A percentile compares a stretch with the other conserved stretches of the same genome.
phyloP scores from a whole-genome alignment of 2,797 vertebrate genomes.

The Hapalemur alaotrensis region DNA sequence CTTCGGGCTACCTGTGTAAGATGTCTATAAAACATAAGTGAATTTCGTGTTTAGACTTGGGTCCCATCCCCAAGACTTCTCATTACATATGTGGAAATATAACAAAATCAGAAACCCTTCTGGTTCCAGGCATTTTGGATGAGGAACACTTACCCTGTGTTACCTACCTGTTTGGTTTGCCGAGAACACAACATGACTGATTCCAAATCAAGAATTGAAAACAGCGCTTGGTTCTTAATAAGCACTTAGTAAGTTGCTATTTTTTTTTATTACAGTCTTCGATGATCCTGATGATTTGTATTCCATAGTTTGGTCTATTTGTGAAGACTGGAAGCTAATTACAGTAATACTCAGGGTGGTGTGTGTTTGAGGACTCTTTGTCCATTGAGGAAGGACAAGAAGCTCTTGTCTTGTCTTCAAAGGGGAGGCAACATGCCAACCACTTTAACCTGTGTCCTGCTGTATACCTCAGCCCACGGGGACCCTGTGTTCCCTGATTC shows the following conservation, averaged over 20 bases:
- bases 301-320: not conserved
- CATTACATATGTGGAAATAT: not conserved
- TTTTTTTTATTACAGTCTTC: not conserved
- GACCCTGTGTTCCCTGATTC: not conserved
- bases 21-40: not conserved
- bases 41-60: not conserved
- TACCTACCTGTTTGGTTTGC: not conserved
- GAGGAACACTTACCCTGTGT: not conserved
- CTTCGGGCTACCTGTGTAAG: not conserved
- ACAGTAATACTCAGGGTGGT: not conserved
- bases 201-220: not conserved
- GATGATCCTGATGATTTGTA: not conserved
- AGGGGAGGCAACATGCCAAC: not conserved
- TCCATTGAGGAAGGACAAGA: not conserved
- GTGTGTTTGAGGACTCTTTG: not conserved
- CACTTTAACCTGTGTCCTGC: not conserved
- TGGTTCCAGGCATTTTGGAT: not conserved
- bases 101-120: not conserved
- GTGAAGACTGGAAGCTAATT: not conserved
- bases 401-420: not conserved
- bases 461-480: too few species aligned
- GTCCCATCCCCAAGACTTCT: not conserved
- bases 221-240: not conserved
- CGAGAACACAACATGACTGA: not conserved
- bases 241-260: not conserved